Conservation (phyloP, 1,140 invertebrate species). For the Batillaria attramentaria region DNA sequence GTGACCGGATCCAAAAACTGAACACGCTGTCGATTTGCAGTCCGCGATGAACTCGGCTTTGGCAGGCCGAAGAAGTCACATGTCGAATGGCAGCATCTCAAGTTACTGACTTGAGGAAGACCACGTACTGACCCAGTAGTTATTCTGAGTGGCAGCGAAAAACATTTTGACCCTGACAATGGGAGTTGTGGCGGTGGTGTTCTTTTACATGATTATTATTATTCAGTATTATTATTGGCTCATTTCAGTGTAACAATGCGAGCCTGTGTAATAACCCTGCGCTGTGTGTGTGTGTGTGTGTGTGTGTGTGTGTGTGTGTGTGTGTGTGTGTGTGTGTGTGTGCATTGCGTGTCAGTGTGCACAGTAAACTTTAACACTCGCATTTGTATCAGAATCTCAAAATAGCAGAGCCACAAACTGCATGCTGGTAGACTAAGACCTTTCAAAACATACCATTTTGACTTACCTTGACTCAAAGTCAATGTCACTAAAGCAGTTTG, state of each 20-base stretch:
- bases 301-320: not conserved
- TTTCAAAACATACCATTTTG: not conserved
- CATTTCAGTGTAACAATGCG: not conserved
- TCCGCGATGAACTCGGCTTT: too few species aligned
- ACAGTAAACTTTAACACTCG: too few species aligned
- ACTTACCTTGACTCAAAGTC: not conserved
- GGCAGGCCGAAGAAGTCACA: too few species aligned
- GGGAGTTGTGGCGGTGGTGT: too few species aligned
- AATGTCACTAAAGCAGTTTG: not conserved
- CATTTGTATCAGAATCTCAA: not conserved
- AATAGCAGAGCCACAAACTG: not conserved
- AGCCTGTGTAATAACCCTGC: not conserved
- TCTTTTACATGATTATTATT: not conserved
- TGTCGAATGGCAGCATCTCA: not conserved
- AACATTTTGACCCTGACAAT: too few species aligned
- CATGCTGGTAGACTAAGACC: not conserved
- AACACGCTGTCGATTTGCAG: too few species aligned
- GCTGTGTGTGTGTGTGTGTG: conserved; percentile 3
- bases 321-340: conserved; percentile 20
- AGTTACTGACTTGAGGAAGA: not conserved
- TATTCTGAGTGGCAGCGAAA: too few species aligned
- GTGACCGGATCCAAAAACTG: too few species aligned
- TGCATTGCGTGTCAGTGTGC: not conserved
- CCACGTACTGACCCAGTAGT: not conserved
- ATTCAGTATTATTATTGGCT: not conserved